phyloP scores from a whole-genome alignment of 2,113 vertebrate species.

The Copsychus sechellarum region DNA sequence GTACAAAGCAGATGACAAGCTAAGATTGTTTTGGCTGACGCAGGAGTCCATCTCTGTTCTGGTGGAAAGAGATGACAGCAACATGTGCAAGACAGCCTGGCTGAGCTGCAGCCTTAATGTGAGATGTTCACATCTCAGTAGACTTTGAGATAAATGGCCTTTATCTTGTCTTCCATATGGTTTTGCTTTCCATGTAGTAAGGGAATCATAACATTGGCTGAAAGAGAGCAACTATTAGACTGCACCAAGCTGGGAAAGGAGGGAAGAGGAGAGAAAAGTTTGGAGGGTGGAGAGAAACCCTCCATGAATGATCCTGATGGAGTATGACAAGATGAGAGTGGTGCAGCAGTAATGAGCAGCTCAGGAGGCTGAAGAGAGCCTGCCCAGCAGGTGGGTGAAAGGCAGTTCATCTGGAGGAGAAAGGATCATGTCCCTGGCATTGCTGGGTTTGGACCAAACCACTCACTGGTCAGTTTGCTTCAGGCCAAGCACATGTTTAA shows the following conservation, averaged over 20 bases:
- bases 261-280: neutral
- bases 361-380: neutral
- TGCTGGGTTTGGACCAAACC: neutral
- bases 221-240: neutral
- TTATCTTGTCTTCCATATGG: constrained; percentile 33
- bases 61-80: constrained; percentile 7
- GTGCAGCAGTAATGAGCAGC: neutral
- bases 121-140: constrained; percentile 20
- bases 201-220: neutral
- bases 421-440: neutral
- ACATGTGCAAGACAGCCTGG: neutral
- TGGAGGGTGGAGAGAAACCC: neutral
- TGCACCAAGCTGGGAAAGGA: neutral
- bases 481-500: neutral
- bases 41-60: neutral
- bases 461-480: neutral
- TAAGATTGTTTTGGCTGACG: neutral
- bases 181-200: constrained; percentile 12
- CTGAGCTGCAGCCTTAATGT: neutral
- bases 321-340: neutral
- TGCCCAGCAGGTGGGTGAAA: neutral
- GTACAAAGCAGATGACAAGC: neutral
- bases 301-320: neutral
- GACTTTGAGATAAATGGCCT: constrained; percentile 11
- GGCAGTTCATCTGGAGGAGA: neutral